Base-by-base conservation (phyloP, 2,888 invertebrate species). In the Tridacna gigas region DNA sequence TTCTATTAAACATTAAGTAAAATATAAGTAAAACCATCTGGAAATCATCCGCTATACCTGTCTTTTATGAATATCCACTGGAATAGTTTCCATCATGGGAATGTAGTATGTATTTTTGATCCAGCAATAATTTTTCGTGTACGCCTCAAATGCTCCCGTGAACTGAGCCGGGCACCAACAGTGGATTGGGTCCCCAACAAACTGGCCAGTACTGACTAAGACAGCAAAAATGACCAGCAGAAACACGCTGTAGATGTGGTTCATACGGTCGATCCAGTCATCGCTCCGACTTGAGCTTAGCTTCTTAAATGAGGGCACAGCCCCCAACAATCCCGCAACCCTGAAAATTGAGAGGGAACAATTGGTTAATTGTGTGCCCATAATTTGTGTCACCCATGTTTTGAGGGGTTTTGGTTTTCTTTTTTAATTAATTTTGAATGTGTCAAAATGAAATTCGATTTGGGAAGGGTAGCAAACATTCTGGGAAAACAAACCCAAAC, bases 71-170 rank as follows among this genome's bases (percentile, higher is more conserved):
- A 91, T 89, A 63, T 92, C 92, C 0, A 91, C 84, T 0, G 93
- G 93, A 51, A 93, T 93, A 18, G 90, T 86, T 48, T 92, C 91
- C 74, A 90, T 90, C 91, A 93, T 91, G 9, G 93, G 92, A 63
- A 93, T 91, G 83, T 91, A 93, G 82, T 93, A 93, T 71, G 93
- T 93, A 84, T 93, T 93, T 76, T 92, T 91, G 45, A 93, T 92
- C 93, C 93, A 93, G 90, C 93, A 93, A 84, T 91, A 90, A 80
- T 89, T 90, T 69, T 92, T 92, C 45, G 93, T 91, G 75, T 93
- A 93, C 28, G 91, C 90, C 61, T 92, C 93, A 82, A 91, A 93
- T 28, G 92, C 91, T 9, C 91, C 90, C 15, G 91, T 90, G 61
- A 91, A 91, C 77, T 92, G 90, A 0, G 92, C 92, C 12, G 92